Evolutionary conservation across 2,888 invertebrate genomes (phyloP), one percentile per base, ranked within the genome.

Genomic region (Pasiphila rectangulata): DNA sequence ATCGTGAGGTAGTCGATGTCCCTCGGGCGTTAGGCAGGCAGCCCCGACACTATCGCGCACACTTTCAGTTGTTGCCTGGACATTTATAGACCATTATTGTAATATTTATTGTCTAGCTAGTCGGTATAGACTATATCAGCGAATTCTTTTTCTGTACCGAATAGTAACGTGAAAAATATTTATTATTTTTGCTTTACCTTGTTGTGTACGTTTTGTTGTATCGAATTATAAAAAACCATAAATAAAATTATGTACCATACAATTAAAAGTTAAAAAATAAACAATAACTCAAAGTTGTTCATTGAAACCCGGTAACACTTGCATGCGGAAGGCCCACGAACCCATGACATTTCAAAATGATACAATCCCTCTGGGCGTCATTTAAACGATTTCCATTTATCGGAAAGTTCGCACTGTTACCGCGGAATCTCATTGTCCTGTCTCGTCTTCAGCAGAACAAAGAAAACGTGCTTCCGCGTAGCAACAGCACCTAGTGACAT

Each of bases 401-500:
- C 64, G 59, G 63, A 70, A 75, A 68, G 70, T 67, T 68, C 56
- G 61, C 69, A 64, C 61, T 65, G 69, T 69, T 65, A 68, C 69
- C 59, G 71, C 72, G 77, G 70, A 69, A 79, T 76, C 72, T 76
- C 66, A 77, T 80, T 80, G 79, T 79, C 61, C 74, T 72, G 69
- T 73, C 69, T 75, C 68, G 69, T 73, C 69, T 76, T 68, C 63
- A 64, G 47, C 68, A 65, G 79, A 77, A 80, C 79, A 81, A 83
- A 80, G 79, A 76, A 47, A 71, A 69, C 70, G 65, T 59, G 61
- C 74, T 85, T 85, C 86, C 84, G 83, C 78, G 65, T 81, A 69
- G 80, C 72, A 80, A 83, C 83, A 57, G 61, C 48, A 43, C 69
- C 82, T 73, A 83, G 79, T 85, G 86, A 83, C 83, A 85, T 86